Conservation (phyloP, 2,888 invertebrate genomes). For the Drosophila aldrichi region DNA sequence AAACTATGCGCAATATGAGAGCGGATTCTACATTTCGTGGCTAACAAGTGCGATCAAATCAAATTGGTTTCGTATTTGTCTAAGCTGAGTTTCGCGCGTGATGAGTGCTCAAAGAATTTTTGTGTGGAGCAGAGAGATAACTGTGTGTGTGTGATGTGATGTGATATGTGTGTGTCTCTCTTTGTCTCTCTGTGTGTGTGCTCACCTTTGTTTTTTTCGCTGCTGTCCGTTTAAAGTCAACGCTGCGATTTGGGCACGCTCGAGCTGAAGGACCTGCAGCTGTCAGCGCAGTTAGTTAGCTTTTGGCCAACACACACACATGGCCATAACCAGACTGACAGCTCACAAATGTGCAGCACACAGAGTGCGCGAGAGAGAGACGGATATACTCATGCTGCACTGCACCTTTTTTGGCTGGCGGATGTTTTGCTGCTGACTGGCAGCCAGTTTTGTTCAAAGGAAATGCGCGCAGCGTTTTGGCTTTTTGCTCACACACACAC, state of each 20-base stretch:
- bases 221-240: constrained; percentile 46
- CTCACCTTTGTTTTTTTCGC: constrained; percentile 5
- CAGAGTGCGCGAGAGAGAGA: no score
- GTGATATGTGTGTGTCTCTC: not conserved
- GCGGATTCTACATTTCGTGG: constrained; percentile 22
- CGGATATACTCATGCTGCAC: not conserved
- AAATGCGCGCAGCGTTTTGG: constrained; percentile 32
- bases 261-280: constrained; percentile 32
- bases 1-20: constrained; percentile 31
- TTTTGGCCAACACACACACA: constrained; percentile 22
- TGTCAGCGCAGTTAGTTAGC: constrained; percentile 53
- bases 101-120: constrained; percentile 10
- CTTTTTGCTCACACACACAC: constrained; percentile 26
- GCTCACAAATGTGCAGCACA: no score
- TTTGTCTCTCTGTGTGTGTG: not conserved
- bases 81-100: constrained; percentile 3
- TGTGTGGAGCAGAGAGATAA: not conserved
- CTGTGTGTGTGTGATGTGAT: not conserved
- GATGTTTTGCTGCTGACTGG: constrained; percentile 51
- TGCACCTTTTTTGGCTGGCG: constrained; percentile 45
- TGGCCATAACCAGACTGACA: no score
- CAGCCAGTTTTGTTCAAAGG: constrained; percentile 44
- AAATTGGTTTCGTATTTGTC: constrained; percentile 47
- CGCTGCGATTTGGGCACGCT: constrained; percentile 3
- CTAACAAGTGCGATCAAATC: constrained; percentile 42